Conservation (phyloP, 2,797 vertebrate species). For the Gymnoscopelus braueri region DNA sequence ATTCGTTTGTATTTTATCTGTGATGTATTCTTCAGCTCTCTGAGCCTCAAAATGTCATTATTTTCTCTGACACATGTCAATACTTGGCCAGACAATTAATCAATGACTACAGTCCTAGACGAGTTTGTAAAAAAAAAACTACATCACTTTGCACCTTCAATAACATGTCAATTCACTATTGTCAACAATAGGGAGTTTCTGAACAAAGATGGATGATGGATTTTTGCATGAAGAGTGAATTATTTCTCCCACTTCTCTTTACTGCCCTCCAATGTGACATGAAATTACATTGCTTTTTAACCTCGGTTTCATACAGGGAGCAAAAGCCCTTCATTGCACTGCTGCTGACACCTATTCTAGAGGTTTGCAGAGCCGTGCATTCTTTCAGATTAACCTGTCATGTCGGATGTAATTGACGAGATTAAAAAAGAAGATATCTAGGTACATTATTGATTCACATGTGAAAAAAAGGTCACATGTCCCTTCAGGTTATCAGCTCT, state of each 20-base stretch:
- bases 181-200: slow-evolving; percentile 25
- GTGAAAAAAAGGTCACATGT: slow-evolving; percentile 65
- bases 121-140: slow-evolving; percentile 35
- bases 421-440: slow-evolving; percentile 70
- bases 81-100: slow-evolving; percentile 34
- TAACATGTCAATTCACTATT: slow-evolving; percentile 29
- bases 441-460: slow-evolving; percentile 69
- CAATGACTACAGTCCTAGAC: slow-evolving; percentile 31
- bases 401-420: slow-evolving; percentile 69
- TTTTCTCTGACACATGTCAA: slow-evolving; percentile 28
- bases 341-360: slow-evolving; percentile 40
- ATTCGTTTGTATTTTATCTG: slow-evolving; percentile 1
- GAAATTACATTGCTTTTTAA: slow-evolving; percentile 39
- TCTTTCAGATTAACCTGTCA: slow-evolving; percentile 68
- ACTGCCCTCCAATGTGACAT: slow-evolving; percentile 40
- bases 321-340: not conserved
- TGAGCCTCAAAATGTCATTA: slow-evolving; percentile 13
- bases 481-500: slow-evolving; percentile 58
- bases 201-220: slow-evolving; percentile 44
- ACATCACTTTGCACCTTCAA: slow-evolving; percentile 4
- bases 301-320: slow-evolving; percentile 42
- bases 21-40: slow-evolving; percentile 3
- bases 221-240: slow-evolving; percentile 51
- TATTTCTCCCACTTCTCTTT: slow-evolving; percentile 33
- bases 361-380: slow-evolving; percentile 46